Conservation (phyloP, 2,888 invertebrate genomes). For the Melanchra persicariae region DNA sequence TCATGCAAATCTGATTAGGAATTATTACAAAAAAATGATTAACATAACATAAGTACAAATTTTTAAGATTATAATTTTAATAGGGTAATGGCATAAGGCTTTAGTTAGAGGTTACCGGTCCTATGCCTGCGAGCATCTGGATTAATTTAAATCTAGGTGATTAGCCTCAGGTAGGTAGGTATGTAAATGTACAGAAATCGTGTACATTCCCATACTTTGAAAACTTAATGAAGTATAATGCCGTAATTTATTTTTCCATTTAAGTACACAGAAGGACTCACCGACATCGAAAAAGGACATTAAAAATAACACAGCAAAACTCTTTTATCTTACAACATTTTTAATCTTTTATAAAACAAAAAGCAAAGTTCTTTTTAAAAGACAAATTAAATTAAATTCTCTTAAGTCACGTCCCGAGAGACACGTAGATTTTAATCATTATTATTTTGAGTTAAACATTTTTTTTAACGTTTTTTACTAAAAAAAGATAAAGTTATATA, state of each 20-base stretch:
- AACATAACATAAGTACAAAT: neutral
- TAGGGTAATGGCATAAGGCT: neutral
- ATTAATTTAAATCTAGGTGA: slow-evolving; percentile 23
- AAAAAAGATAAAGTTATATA: slow-evolving; percentile 52
- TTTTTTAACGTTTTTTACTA: slow-evolving; percentile 36
- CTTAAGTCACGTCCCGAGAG: slow-evolving; percentile 64
- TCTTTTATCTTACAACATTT: slow-evolving; percentile 58
- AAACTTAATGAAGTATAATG: slow-evolving; percentile 50
- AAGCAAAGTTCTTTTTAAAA: slow-evolving; percentile 61
- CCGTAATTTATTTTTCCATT: slow-evolving; percentile 45
- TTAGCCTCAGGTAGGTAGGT: slow-evolving; percentile 13
- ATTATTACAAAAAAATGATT: neutral
- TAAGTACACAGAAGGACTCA: slow-evolving; percentile 34
- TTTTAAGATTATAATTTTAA: neutral
- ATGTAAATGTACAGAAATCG: slow-evolving; percentile 17
- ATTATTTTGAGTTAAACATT: slow-evolving; percentile 53
- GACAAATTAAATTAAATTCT: slow-evolving; percentile 67
- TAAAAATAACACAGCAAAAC: slow-evolving; percentile 39
- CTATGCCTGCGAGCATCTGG: slow-evolving; percentile 8
- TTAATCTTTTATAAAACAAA: slow-evolving; percentile 62
- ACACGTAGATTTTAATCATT: slow-evolving; percentile 68
- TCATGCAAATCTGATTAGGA: neutral
- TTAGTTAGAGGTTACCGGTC: slow-evolving; percentile 10
- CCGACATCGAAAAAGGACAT: slow-evolving; percentile 35
- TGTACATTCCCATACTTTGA: slow-evolving; percentile 17